Evolutionary conservation across 2,888 invertebrate species (phyloP), one percentile per base, ranked within the genome.

Genomic region (Drosophila atroscutellata): DNA sequence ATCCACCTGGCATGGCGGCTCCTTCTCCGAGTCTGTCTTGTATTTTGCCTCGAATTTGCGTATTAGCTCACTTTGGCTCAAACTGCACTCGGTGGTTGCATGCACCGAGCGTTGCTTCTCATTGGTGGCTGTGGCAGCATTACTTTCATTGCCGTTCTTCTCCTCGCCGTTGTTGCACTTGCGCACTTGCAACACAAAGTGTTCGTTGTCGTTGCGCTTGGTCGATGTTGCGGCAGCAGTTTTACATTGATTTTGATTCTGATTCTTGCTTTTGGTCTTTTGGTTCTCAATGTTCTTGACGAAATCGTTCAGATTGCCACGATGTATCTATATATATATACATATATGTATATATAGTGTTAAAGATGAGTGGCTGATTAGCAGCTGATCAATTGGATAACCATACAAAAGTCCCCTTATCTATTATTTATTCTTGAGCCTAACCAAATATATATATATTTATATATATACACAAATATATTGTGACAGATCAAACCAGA

Each of bases 41-140:
- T 92, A 92, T 82, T 93, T 93, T 71, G 94, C 94, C 83, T 95
- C 95, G 92, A 95, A 94, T 77, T 95, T 95, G 90, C 95, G 95
- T 51, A 95, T 94, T 18, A 95, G 91, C 84, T 95, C 85, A 65
- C 80, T 82, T 47, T 84, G 78, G 37, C 36, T 78, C 2, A 80
- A 51, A 13, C 56, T 60, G 47, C 68, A 81, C 9, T 81, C 78
- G 11, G 62, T 45, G 45, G 45, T 45, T 45, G 45, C 83, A 26
- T 75, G 95, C n/a, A 8, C 26, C 5, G 55, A 28, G 91, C 94
- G 94, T 24, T 95, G 95, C 26, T 62, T 83, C 42, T 68, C 83
- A 45, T 74, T 70, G 45, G 56, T 56, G 45, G 45, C 24, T 7
- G 15, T 24, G 4, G 45, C 20, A 45, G 26, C 15, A 26, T 45